These are phyloP conservation scores for Paguma larvata DNA, from an alignment of 2,797 vertebrate genomes.

Conservation along the genomic window DNA sequence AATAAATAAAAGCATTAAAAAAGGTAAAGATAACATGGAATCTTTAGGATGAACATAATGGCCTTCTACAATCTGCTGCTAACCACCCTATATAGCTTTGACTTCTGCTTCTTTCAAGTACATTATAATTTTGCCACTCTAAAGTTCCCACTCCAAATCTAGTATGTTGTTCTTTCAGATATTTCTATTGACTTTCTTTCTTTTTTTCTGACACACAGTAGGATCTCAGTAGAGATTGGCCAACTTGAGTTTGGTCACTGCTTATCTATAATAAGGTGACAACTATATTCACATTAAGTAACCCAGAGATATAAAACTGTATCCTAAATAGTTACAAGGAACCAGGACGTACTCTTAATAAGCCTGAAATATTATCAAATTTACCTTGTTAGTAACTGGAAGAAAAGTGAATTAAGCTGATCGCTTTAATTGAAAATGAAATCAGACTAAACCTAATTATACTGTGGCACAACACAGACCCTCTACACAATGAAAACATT, in stretches of 20 bases:
- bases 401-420: constrained; percentile 71
- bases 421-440: constrained; percentile 72
- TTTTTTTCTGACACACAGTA: not conserved
- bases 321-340: constrained; percentile 48
- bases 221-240: not conserved
- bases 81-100: not conserved
- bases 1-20: too few relatives aligned
- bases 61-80: not conserved
- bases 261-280: not conserved
- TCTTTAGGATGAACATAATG: not conserved
- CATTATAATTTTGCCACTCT: not conserved
- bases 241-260: not conserved
- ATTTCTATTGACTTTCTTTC: not conserved
- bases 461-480: not conserved
- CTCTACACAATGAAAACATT: not conserved
- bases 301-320: constrained; percentile 37
- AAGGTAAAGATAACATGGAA: not conserved
- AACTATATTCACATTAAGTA: not conserved
- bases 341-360: not conserved
- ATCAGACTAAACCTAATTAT: constrained; percentile 64
- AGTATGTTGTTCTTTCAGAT: not conserved
- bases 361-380: constrained; percentile 59
- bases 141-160: not conserved
- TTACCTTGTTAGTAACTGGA: constrained; percentile 66
- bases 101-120: not conserved